Conservation (phyloP, 1,140 invertebrate species). For the Galleria mellonella region DNA sequence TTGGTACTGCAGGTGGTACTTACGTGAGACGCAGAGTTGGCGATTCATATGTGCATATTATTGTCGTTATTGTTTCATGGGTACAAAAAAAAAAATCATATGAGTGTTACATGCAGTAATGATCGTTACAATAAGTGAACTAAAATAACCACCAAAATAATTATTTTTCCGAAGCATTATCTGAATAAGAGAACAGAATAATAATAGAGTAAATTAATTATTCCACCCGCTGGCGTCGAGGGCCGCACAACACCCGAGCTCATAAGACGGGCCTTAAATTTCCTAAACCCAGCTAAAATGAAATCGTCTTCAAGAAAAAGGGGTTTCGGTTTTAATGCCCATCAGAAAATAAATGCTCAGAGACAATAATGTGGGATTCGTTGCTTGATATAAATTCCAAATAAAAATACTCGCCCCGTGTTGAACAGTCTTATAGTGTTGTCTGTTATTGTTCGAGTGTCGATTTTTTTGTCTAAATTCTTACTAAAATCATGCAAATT, state of each 20-base stretch:
- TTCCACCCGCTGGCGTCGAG: slow-evolving; percentile 34
- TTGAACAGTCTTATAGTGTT: slow-evolving; percentile 18
- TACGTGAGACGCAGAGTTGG: too few relatives aligned
- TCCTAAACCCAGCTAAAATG: slow-evolving; percentile 71
- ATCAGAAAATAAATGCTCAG: slow-evolving; percentile 68
- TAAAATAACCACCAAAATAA: slow-evolving; percentile 11
- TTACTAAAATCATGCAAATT: too few relatives aligned
- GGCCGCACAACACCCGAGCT: slow-evolving; percentile 10
- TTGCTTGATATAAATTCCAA: slow-evolving; percentile 67
- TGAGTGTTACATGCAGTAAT: too few relatives aligned
- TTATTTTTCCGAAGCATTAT: slow-evolving; percentile 44
- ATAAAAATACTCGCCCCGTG: slow-evolving; percentile 56
- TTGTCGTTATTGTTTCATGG: too few relatives aligned
- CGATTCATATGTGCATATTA: too few relatives aligned
- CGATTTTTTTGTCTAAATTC: too few relatives aligned
- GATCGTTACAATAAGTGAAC: too few relatives aligned
- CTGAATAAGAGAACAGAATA: slow-evolving; percentile 50
- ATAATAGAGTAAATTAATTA: slow-evolving; percentile 70
- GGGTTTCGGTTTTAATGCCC: slow-evolving; percentile 71
- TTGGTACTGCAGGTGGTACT: too few relatives aligned
- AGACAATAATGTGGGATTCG: slow-evolving; percentile 73
- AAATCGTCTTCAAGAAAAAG: slow-evolving; percentile 68
- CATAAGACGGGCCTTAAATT: slow-evolving; percentile 63
- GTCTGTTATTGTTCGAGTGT: background rate
- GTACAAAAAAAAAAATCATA: too few relatives aligned